A percentile compares a stretch with the other conserved stretches of the same genome.
These are phyloP conservation scores for Clitarchus hookeri DNA, from an alignment of 2,888 invertebrate genomes.

Conservation along the genomic window DNA sequence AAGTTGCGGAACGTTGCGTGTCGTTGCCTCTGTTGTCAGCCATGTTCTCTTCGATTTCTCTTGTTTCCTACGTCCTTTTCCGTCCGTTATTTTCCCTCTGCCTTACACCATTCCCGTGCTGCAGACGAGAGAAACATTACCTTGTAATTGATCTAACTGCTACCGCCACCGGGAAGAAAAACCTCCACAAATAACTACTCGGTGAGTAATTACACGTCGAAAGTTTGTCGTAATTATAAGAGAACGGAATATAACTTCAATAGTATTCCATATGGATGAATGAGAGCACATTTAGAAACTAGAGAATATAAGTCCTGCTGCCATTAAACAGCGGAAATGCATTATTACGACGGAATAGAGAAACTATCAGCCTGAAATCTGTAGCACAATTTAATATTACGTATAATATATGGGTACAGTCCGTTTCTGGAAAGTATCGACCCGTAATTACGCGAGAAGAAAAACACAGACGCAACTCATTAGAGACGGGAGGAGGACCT, in stretches of 20 bases:
- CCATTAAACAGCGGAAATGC: background rate
- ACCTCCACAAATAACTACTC: background rate
- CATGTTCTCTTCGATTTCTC: background rate
- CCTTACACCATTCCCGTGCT: background rate
- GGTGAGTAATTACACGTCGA: background rate
- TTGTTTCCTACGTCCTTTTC: too few relatives aligned
- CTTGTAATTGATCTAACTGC: background rate
- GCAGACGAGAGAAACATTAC: background rate
- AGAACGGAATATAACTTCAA: background rate
- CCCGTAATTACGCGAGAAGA: background rate
- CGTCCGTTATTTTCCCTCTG: background rate
- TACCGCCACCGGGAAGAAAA: background rate
- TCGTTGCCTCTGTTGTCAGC: background rate
- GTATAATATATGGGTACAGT: background rate
- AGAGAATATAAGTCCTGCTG: background rate
- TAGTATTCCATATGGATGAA: slow-evolving; percentile 1
- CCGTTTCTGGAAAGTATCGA: background rate
- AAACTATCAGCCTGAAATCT: slow-evolving; percentile 2
- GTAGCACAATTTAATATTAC: background rate
- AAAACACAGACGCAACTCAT: background rate
- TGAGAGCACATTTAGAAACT: background rate
- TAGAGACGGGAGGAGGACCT: background rate
- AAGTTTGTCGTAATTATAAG: slow-evolving; percentile 14
- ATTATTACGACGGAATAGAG: background rate
- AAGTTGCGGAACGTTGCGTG: background rate